Evolutionary conservation across 2,888 invertebrate genomes (phyloP).

Genomic region (Dryocosmus kuriphilus): DNA sequence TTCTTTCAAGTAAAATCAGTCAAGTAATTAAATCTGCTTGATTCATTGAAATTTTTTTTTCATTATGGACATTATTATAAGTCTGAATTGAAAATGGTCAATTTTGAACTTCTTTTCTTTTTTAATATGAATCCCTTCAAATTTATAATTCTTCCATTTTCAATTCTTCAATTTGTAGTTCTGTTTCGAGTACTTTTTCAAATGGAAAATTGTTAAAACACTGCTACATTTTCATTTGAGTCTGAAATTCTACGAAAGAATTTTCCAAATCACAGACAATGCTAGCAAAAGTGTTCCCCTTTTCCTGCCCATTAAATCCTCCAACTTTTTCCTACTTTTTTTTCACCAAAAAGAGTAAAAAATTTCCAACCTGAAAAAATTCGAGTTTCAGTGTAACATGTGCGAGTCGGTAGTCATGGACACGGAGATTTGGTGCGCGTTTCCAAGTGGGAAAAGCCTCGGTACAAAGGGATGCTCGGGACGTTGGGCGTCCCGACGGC

Average conservation of each 20-base stretch:
- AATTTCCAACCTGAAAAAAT: not conserved
- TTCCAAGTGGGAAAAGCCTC: slow-evolving; percentile 38
- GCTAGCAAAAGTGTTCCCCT: not conserved
- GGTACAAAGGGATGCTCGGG: slow-evolving; percentile 27
- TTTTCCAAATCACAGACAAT: not conserved
- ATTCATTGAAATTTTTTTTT: no score
- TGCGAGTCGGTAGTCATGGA: slow-evolving; percentile 26
- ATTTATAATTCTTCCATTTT: no score
- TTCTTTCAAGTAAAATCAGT: no score
- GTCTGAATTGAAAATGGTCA: no score
- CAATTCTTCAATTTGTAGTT: no score
- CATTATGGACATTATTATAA: no score
- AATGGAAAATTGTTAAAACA: no score
- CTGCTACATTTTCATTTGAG: not conserved
- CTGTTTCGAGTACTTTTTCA: no score
- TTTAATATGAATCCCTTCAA: no score
- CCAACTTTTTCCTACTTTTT: not conserved
- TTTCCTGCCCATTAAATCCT: not conserved
- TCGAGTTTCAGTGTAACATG: not conserved
- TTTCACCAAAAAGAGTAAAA: not conserved
- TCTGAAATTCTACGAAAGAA: not conserved
- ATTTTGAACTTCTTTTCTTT: no score
- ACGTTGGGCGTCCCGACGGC: slow-evolving; percentile 47
- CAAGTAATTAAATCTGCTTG: no score
- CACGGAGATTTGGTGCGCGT: slow-evolving; percentile 18